These are phyloP conservation scores for Siniperca obscura DNA, from an alignment of 2,797 vertebrate species.

Conservation along the genomic window DNA sequence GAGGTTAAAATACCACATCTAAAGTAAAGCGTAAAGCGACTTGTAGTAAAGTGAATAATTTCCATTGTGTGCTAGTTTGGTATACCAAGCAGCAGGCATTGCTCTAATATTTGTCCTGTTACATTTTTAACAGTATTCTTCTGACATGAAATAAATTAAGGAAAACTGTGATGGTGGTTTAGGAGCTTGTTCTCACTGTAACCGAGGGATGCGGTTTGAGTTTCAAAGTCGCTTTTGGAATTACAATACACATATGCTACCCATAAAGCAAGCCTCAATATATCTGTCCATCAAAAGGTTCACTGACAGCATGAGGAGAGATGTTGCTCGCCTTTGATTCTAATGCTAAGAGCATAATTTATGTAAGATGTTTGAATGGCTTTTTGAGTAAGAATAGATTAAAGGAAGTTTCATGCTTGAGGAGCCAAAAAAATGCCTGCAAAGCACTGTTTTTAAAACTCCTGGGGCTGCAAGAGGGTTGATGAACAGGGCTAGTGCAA, in stretches of 20 bases:
- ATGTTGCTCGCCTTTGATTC: conserved; percentile 83
- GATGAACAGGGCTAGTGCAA: conserved; percentile 75
- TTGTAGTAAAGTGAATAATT: conserved; percentile 7
- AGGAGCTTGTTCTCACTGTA: conserved; percentile 42
- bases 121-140: conserved; percentile 39
- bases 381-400: conserved; percentile 86
- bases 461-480: conserved; percentile 74
- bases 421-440: conserved; percentile 78
- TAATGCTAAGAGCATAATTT: conserved; percentile 89
- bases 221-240: conserved; percentile 71
- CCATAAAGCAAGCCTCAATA: conserved; percentile 67
- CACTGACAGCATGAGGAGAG: conserved; percentile 75
- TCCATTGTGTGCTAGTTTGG: conserved; percentile 18
- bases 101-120: conserved; percentile 33
- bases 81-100: not conserved
- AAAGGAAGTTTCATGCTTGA: conserved; percentile 83
- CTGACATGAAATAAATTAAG: conserved; percentile 30
- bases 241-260: conserved; percentile 73
- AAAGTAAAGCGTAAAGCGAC: no score
- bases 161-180: conserved; percentile 34
- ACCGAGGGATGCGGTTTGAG: conserved; percentile 50
- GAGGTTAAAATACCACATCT: conserved; percentile 1
- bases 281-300: conserved; percentile 84
- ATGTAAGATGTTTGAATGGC: conserved; percentile 88
- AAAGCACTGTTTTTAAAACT: conserved; percentile 79